Percentiles rank a stretch among this genome's conserved stretches.
Conservation (phyloP, 2,113 vertebrate genomes). For the Ifrita kowaldi region DNA sequence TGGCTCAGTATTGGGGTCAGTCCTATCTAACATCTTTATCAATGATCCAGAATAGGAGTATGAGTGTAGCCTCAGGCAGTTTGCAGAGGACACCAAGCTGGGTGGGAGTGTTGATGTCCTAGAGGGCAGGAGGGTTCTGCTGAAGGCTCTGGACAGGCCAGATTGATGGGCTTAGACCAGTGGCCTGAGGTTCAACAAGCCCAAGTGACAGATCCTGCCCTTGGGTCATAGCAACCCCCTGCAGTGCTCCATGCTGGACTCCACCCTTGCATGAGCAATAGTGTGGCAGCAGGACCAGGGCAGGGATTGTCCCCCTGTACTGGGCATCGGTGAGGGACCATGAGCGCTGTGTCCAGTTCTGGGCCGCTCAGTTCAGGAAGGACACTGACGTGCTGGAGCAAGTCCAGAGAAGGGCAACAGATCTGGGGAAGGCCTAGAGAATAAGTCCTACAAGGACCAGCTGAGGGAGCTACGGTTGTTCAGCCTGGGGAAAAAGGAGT, state of each 20-base stretch:
- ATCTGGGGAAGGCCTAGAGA: background rate
- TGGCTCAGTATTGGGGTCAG: background rate
- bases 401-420: background rate
- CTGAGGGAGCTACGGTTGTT: background rate
- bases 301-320: background rate
- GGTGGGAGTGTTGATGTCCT: background rate
- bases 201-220: background rate
- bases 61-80: background rate
- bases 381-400: background rate
- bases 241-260: background rate
- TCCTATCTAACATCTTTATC: background rate
- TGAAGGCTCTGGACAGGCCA: background rate
- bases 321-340: background rate
- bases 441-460: rapidly evolving
- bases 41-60: background rate
- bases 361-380: background rate
- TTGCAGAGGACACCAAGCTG: background rate
- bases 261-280: background rate
- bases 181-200: background rate
- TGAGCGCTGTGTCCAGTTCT: background rate
- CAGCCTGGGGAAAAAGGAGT: background rate
- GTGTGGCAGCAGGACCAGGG: background rate
- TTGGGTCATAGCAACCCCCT: background rate
- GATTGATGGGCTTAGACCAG: background rate
- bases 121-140: background rate